These are phyloP conservation scores for Amblyjoppa fuscipennis DNA, from an alignment of 2,888 invertebrate species.

Conservation along the genomic window DNA sequence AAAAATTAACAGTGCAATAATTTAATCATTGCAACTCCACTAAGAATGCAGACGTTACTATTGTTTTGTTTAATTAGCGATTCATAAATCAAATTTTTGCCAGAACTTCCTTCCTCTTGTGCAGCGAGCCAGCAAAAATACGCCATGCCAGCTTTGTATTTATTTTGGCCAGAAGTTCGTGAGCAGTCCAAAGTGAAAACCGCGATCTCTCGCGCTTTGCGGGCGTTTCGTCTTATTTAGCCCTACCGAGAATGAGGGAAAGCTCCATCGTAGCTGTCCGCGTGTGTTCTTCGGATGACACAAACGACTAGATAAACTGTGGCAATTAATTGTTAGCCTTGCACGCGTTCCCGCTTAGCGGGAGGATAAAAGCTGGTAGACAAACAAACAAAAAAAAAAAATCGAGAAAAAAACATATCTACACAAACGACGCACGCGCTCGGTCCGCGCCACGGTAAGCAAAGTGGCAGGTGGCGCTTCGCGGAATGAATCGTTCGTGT, in stretches of 20 bases:
- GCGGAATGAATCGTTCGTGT: slow-evolving; percentile 15
- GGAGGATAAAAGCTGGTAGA: not conserved
- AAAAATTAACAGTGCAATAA: not conserved
- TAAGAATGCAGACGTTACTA: not conserved
- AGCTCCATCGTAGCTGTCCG: slow-evolving; percentile 31
- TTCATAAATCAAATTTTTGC: not conserved
- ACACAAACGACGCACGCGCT: not conserved
- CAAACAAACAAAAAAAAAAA: not conserved
- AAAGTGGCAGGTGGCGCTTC: slow-evolving; percentile 45
- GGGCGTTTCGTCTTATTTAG: slow-evolving; percentile 51
- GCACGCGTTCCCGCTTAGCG: not conserved
- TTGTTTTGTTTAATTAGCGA: not conserved
- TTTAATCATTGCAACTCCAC: not conserved
- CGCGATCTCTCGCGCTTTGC: slow-evolving; percentile 64
- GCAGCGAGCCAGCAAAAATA: not conserved
- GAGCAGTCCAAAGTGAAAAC: slow-evolving; percentile 45
- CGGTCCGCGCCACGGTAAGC: slow-evolving; percentile 9
- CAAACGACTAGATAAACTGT: slow-evolving; percentile 30
- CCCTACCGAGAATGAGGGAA: slow-evolving; percentile 16
- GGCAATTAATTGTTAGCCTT: slow-evolving; percentile 27
- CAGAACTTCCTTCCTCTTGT: not conserved
- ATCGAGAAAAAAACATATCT: slow-evolving; percentile 9
- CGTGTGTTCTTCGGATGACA: slow-evolving; percentile 45
- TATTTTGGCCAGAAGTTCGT: slow-evolving; percentile 31
- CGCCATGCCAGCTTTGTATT: not conserved